phyloP scores from a whole-genome alignment of 2,888 invertebrate genomes.

The Galerucella nymphaeae region DNA sequence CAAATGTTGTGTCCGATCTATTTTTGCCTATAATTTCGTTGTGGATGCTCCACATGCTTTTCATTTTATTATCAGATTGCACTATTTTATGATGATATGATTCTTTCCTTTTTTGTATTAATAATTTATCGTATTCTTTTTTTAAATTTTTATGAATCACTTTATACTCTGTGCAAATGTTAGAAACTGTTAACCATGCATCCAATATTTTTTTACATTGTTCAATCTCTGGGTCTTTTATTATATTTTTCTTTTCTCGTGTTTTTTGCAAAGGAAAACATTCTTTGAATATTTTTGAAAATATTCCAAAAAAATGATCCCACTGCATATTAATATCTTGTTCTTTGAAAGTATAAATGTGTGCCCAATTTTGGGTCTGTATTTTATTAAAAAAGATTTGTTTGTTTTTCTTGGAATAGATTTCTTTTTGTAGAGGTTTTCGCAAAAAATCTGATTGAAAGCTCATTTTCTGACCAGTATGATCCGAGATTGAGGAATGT shows the following conservation, averaged over 20 bases:
- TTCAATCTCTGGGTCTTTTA: too few relatives aligned
- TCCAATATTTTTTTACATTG: too few relatives aligned
- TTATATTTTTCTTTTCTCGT: not conserved
- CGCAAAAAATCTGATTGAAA: not conserved
- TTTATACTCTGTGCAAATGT: too few relatives aligned
- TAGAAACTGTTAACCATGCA: too few relatives aligned
- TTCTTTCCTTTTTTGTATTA: slow-evolving; percentile 20
- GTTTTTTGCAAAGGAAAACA: slow-evolving; percentile 17
- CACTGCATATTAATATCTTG: slow-evolving; percentile 18
- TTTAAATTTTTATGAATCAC: slow-evolving; percentile 9
- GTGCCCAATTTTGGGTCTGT: not conserved
- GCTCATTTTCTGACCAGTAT: slow-evolving; percentile 19
- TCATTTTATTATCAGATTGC: slow-evolving; percentile 21
- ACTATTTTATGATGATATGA: slow-evolving; percentile 11
- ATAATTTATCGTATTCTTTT: slow-evolving; percentile 17
- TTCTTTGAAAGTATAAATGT: slow-evolving; percentile 9
- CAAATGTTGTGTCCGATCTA: slow-evolving; percentile 10
- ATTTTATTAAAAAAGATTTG: too few relatives aligned
- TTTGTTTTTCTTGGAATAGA: slow-evolving; percentile 12
- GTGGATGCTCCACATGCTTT: slow-evolving; percentile 17
- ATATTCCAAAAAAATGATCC: slow-evolving; percentile 13
- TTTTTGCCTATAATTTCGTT: slow-evolving; percentile 21
- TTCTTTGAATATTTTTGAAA: slow-evolving; percentile 16
- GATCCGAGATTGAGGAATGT: slow-evolving; percentile 14
- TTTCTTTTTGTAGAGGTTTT: slow-evolving; percentile 12